Evolutionary conservation across 2,113 vertebrate species (phyloP).

Genomic region (Daubentonia madagascariensis): DNA sequence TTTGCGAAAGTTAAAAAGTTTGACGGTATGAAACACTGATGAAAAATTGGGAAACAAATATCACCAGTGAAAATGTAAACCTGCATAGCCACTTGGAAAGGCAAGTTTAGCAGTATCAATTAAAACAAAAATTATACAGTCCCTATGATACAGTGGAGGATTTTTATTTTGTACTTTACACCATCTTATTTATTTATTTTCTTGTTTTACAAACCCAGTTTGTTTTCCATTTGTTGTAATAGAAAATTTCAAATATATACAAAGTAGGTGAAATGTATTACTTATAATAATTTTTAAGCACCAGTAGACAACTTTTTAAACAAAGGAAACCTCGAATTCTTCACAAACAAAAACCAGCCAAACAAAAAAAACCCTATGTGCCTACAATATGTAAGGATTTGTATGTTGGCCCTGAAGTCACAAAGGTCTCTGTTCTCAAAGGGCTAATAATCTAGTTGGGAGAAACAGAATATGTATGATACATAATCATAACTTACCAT

Average conservation of each 20-base stretch:
- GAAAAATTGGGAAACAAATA: not conserved
- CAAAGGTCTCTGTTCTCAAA: not conserved
- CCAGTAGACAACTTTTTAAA: not conserved
- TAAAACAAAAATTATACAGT: constrained; percentile 8
- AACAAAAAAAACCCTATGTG: not conserved
- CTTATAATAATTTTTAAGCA: not conserved
- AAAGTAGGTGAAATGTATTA: not conserved
- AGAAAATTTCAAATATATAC: not conserved
- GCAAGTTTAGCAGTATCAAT: not conserved
- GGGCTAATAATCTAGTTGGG: not conserved
- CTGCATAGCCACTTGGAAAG: not conserved
- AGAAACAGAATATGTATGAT: not conserved
- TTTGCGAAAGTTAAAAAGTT: not conserved
- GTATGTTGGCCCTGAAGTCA: not conserved
- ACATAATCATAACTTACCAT: not conserved
- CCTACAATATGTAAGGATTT: not conserved
- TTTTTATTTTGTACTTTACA: not conserved
- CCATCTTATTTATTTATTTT: not conserved
- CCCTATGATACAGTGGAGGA: not conserved
- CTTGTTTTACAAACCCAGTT: not conserved
- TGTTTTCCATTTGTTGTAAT: not conserved
- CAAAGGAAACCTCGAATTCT: not conserved
- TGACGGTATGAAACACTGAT: not conserved
- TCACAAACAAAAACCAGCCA: not conserved
- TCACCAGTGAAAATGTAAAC: not conserved